Evolutionary conservation across 2,797 vertebrate genomes (phyloP).

Genomic region (Chromobotia macracanthus): DNA sequence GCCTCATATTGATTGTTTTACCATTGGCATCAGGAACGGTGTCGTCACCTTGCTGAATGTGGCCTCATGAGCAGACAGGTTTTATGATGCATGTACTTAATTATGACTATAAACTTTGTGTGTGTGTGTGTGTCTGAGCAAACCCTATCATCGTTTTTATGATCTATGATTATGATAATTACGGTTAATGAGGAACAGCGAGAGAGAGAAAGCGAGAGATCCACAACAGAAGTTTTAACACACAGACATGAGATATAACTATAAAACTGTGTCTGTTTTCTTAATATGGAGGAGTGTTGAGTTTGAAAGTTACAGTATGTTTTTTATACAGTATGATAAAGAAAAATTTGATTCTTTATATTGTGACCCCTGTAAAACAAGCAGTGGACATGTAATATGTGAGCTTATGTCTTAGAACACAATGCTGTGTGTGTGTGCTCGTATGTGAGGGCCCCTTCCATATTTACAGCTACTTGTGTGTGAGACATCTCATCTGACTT

Average conservation of each 20-base stretch:
- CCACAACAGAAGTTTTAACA: too few relatives aligned
- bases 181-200: not conserved
- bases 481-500: not conserved
- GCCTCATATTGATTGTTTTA: not conserved
- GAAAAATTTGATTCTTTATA: not conserved
- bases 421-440: constrained; percentile 7
- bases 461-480: not conserved
- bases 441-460: too few relatives aligned
- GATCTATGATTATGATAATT: constrained; percentile 9
- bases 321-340: not conserved
- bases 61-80: not conserved
- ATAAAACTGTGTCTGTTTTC: too few relatives aligned
- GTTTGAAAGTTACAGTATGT: not conserved
- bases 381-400: too few relatives aligned
- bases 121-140: constrained; percentile 8
- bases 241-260: too few relatives aligned
- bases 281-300: not conserved
- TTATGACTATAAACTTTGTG: not conserved
- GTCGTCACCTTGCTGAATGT: not conserved
- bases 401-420: not conserved
- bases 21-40: not conserved
- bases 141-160: constrained; percentile 16
- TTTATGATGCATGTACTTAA: not conserved
- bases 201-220: not conserved
- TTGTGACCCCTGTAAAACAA: not conserved